phyloP scores from a whole-genome alignment of 2,113 vertebrate species.

The Trematomus loennbergii region DNA sequence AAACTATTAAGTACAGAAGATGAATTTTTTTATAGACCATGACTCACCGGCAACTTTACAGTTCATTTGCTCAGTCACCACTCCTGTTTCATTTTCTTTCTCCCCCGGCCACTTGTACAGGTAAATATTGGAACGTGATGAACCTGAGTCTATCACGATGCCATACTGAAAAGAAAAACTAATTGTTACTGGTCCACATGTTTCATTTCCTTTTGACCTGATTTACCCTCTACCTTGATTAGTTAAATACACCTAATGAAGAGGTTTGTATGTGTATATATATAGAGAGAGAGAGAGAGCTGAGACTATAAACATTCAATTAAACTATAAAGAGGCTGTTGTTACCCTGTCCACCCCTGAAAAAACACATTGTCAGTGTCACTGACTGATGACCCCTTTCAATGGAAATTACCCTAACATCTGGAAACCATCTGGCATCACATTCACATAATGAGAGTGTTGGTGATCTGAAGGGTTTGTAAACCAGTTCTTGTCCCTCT shows the following conservation, averaged over 20 bases:
- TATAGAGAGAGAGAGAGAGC: too few species aligned
- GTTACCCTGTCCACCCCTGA: not conserved
- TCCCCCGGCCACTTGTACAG: conserved; percentile 96
- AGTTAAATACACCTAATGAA: not conserved
- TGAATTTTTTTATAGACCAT: not conserved
- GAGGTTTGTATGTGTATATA: too few species aligned
- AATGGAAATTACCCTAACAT: not conserved
- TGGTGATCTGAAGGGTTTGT: not conserved
- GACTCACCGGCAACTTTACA: conserved; percentile 89
- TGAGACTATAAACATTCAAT: not conserved
- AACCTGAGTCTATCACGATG: conserved; percentile 95
- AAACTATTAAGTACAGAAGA: not conserved
- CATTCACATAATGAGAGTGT: not conserved
- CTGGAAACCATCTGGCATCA: conserved; percentile 8
- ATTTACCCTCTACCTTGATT: not conserved
- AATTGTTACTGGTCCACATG: not conserved
- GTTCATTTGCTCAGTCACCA: conserved; percentile 87
- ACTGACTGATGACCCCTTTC: too few species aligned
- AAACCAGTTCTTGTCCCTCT: not conserved
- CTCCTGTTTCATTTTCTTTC: conserved; percentile 94
- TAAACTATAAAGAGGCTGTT: not conserved
- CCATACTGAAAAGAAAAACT: conserved; percentile 86
- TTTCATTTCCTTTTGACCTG: not conserved
- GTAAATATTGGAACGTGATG: conserved; percentile 92
- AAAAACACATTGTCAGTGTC: not conserved